These are phyloP conservation scores for Hystrix brachyura DNA, from an alignment of 2,113 vertebrate species.

Conservation along the genomic window DNA sequence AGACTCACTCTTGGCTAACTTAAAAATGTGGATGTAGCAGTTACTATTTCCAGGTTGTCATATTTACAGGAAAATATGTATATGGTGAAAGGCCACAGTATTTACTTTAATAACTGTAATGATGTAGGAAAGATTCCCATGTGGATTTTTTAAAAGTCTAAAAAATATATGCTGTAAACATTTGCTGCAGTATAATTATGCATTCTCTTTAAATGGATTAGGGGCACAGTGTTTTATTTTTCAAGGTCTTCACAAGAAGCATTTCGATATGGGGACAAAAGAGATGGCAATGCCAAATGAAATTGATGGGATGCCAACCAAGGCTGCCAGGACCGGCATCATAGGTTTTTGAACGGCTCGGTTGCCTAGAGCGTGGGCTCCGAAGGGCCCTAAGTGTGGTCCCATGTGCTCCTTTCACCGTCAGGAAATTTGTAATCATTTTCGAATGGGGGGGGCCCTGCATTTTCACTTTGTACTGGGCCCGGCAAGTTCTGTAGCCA, in stretches of 20 bases:
- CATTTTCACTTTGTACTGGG: conserved; percentile 31
- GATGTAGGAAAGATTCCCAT: conserved; percentile 65
- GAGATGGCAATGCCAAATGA: conserved; percentile 53
- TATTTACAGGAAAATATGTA: conserved; percentile 78
- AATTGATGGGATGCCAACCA: not conserved
- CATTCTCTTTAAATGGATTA: conserved; percentile 32
- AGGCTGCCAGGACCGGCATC: not conserved
- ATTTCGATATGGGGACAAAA: conserved; percentile 35
- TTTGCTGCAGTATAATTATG: conserved; percentile 47
- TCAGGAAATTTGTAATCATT: conserved; percentile 46
- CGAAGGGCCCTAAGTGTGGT: not conserved
- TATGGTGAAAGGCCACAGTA: conserved; percentile 65
- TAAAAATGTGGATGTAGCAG: conserved; percentile 68
- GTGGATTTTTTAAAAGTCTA: conserved; percentile 73
- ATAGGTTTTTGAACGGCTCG: not conserved
- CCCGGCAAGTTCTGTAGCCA: not conserved
- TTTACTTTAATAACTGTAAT: conserved; percentile 77
- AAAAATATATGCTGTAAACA: conserved; percentile 72
- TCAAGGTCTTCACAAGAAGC: conserved; percentile 54
- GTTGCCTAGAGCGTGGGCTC: not conserved
- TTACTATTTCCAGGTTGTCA: conserved; percentile 71
- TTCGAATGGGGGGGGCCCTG: conserved; percentile 14
- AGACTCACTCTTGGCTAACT: conserved; percentile 76
- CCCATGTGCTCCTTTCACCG: not conserved
- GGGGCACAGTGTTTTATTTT: conserved; percentile 57